Evolutionary conservation across 2,113 vertebrate species (phyloP).

Genomic region (Ia io): DNA sequence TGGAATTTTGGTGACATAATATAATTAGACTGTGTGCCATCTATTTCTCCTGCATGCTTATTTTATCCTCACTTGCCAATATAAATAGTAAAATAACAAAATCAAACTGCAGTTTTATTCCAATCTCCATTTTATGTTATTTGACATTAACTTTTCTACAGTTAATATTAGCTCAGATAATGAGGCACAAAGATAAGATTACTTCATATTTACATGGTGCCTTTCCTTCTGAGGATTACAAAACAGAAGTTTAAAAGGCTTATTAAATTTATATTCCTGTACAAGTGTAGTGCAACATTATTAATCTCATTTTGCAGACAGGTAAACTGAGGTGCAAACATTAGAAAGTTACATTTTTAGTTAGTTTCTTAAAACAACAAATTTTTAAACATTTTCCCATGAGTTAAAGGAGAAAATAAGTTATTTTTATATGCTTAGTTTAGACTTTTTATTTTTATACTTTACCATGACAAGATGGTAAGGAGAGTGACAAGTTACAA

Average conservation of each 20-base stretch:
- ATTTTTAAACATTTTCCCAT: not conserved
- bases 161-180: conserved; percentile 30
- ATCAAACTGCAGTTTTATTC: conserved; percentile 15
- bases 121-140: not conserved
- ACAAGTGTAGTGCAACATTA: not conserved
- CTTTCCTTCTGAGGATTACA: not conserved
- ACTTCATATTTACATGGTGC: not conserved
- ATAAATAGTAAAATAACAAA: conserved; percentile 35
- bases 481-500: not conserved
- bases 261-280: not conserved
- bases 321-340: not conserved
- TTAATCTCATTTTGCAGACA: not conserved
- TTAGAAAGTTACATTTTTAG: not conserved
- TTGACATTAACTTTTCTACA: conserved; percentile 22
- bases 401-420: not conserved
- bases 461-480: not conserved
- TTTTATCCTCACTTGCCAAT: conserved; percentile 8
- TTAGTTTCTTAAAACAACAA: conserved; percentile 11
- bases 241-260: not conserved
- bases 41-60: conserved; percentile 21
- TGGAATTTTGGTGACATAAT: conserved; percentile 52
- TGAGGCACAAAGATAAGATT: not conserved
- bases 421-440: not conserved
- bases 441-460: not conserved
- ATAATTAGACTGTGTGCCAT: not conserved